Conservation (phyloP, 2,797 vertebrate species). For the Taenioides sp. region DNA sequence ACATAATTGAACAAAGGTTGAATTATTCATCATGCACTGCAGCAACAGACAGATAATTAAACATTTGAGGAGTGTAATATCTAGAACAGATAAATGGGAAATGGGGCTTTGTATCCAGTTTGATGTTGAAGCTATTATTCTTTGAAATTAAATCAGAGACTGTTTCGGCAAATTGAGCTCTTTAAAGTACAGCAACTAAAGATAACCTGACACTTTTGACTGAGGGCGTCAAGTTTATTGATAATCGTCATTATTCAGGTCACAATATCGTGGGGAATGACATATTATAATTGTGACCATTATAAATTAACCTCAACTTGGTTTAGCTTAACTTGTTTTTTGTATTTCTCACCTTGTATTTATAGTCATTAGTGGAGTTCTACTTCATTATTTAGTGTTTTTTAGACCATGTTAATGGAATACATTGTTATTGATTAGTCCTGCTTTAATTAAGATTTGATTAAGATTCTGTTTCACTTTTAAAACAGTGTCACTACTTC, state of each 20-base stretch:
- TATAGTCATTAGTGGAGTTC: too few species aligned
- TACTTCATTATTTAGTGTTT: too few species aligned
- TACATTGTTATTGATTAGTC: not conserved
- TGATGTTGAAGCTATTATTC: slow-evolving; percentile 21
- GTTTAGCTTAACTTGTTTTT: too few species aligned
- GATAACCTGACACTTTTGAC: too few species aligned
- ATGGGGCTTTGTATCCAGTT: slow-evolving; percentile 41
- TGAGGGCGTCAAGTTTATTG: too few species aligned
- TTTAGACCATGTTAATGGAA: not conserved
- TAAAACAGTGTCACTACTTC: not conserved
- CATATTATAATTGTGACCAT: too few species aligned
- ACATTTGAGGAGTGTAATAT: slow-evolving; percentile 53
- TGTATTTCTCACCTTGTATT: not conserved
- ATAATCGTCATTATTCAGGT: too few species aligned
- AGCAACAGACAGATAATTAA: slow-evolving; percentile 66
- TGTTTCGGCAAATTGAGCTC: not conserved
- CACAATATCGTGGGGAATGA: too few species aligned
- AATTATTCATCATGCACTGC: slow-evolving; percentile 69
- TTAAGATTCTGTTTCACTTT: not conserved
- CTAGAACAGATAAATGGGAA: slow-evolving; percentile 46
- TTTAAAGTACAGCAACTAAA: too few species aligned
- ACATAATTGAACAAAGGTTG: slow-evolving; percentile 69
- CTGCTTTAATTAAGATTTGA: not conserved
- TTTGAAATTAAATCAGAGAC: slow-evolving; percentile 4
- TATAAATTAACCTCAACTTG: not conserved